A percentile compares a stretch with the other conserved stretches of the same genome.
phyloP scores from a whole-genome alignment of 1,140 invertebrate genomes.

The Colletes gigas region DNA sequence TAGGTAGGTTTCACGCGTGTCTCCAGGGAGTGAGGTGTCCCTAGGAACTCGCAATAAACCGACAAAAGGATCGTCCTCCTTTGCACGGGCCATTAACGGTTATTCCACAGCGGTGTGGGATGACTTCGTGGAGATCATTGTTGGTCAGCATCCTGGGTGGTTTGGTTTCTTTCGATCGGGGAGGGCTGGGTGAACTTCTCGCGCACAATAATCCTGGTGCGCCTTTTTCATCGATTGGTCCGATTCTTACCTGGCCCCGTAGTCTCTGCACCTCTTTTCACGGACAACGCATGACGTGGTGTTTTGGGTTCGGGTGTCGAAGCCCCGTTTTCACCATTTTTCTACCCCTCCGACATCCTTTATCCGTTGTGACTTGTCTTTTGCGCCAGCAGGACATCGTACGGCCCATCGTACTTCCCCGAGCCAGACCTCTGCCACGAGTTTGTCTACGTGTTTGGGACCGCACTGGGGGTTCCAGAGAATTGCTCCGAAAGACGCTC shows the following conservation, averaged over 20 bases:
- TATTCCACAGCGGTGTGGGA: constrained; percentile 31
- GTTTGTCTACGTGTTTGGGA: constrained; percentile 37
- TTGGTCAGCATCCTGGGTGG: constrained; percentile 56
- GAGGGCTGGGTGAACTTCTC: constrained; percentile 41
- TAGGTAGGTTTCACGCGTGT: constrained; percentile 1
- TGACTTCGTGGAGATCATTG: constrained; percentile 54
- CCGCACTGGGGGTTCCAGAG: constrained; percentile 49
- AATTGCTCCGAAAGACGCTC: constrained; percentile 54
- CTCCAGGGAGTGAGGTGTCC: background rate
- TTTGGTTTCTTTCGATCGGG: constrained; percentile 20
- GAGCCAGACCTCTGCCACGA: constrained; percentile 4
- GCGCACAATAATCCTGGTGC: constrained; percentile 33
- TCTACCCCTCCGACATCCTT: background rate
- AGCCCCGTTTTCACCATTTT: constrained; percentile 9
- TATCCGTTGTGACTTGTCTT: background rate
- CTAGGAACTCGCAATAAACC: constrained; percentile 28
- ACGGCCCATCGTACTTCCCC: constrained; percentile 42
- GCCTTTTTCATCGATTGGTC: constrained; percentile 8
- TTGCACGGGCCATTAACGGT: constrained; percentile 42
- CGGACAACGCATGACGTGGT: constrained; percentile 27
- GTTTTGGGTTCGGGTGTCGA: constrained; percentile 22
- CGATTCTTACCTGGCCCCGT: constrained; percentile 27
- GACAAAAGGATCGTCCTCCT: constrained; percentile 32
- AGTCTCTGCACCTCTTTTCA: constrained; percentile 38
- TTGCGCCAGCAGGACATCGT: background rate